Percentiles rank a stretch among this genome's conserved stretches.
phyloP scores from a whole-genome alignment of 2,113 vertebrate species.

The Leucopsar rothschildi region DNA sequence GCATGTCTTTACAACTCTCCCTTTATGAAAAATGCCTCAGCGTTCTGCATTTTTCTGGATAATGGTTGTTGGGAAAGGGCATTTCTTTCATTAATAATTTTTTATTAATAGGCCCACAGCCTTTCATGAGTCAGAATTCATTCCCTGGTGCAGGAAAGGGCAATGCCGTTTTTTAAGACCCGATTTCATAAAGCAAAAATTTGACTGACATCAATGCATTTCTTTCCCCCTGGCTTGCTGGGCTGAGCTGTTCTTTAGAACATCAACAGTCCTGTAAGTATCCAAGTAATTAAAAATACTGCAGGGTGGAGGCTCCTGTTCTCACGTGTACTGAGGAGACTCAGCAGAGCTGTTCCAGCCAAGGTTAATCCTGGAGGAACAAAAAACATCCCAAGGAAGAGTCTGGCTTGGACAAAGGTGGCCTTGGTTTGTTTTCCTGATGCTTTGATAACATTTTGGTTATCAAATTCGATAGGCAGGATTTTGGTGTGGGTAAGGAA shows the following conservation, averaged over 20 bases:
- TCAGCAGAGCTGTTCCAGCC: not conserved
- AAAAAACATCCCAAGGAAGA: not conserved
- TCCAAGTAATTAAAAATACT: constrained; percentile 40
- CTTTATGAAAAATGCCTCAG: not conserved
- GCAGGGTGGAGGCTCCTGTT: constrained; percentile 36
- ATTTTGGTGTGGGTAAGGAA: not conserved
- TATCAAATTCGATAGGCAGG: no score
- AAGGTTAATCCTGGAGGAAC: not conserved
- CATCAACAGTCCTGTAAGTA: constrained; percentile 22
- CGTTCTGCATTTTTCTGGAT: not conserved
- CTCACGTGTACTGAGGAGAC: constrained; percentile 25
- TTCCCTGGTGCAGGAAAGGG: not conserved
- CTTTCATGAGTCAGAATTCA: not conserved
- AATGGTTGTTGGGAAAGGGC: not conserved
- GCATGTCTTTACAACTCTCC: not conserved
- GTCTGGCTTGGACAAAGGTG: not conserved
- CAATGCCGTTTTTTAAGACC: not conserved
- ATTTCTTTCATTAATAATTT: not conserved
- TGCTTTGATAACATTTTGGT: not conserved
- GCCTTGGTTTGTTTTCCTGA: not conserved
- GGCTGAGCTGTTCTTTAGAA: not conserved
- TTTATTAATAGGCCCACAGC: not conserved
- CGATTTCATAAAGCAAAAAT: not conserved
- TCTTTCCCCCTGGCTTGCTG: not conserved
- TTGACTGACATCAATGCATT: not conserved